Evolutionary conservation across 2,888 invertebrate genomes (phyloP), one percentile per base, ranked within the genome.

Genomic region (Cheilosia pagana): DNA sequence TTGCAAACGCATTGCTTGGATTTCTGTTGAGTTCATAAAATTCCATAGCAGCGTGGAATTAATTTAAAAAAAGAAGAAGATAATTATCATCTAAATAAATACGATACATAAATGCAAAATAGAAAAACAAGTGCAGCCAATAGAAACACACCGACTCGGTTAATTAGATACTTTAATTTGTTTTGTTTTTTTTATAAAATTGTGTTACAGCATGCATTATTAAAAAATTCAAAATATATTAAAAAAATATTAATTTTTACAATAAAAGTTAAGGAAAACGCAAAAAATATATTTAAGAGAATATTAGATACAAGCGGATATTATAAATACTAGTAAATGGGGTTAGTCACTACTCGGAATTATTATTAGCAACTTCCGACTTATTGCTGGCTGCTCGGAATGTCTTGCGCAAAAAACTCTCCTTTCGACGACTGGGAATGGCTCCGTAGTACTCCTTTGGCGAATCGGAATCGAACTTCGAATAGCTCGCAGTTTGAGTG

Each of bases 351-450:
- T 85, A 85, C 48, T 85, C 85, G 55, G 81, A 81, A 53, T 59
- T 65, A 5, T 39, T 77, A 81, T 68, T 77, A 41, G 81, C 88
- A 81, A 87, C 87, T 67, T 87, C 87, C 60, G 86, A 83, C 52
- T 88, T 91, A 87, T 76, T 90, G 74, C 88, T 89, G 87, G 89
- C 88, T 87, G 92, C 90, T 87, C 89, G 90, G 87, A 91, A 90
- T 53, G 90, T 93, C 90, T 92, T 92, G 85, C 91, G 92, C 86
- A 92, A 89, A 89, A 93, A 93, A 90, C 92, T 93, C 87, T 91
- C 89, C 81, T 91, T 91, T 74, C 91, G 90, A 4, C 89, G 89
- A 86, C 87, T 86, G 48, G 86, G 74, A 63, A 52, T 41, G 14
- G 82, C 88, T 23, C 81, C 81, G 52, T 71, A 77, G 41, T 72